A percentile compares a stretch with the other conserved stretches of the same genome.
Conservation (phyloP, 2,797 vertebrate species). For the Rhabdomys pumilio region DNA sequence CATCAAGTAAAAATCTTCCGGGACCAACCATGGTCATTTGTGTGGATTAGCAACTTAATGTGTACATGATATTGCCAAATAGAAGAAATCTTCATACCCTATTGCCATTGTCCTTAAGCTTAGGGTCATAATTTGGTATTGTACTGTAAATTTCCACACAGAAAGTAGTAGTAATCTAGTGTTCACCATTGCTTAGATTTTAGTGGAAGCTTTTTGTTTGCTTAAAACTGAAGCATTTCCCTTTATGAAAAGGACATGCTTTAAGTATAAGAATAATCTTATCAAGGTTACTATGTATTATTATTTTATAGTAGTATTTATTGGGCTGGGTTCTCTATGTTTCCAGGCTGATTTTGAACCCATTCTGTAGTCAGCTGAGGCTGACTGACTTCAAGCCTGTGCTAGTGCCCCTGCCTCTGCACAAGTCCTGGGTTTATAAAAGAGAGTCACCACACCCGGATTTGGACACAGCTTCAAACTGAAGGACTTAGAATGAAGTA, state of each 20-base stretch:
- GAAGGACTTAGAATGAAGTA: constrained; percentile 13
- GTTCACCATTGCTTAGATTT: constrained; percentile 20
- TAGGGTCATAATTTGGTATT: not conserved
- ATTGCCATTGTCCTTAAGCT: not conserved
- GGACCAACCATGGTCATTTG: not conserved
- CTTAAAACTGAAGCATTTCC: not conserved
- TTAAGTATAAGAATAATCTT: constrained; percentile 28
- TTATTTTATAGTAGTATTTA: not conserved
- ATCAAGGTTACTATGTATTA: not conserved
- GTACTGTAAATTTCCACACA: not conserved
- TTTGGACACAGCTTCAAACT: not conserved
- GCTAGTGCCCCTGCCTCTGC: not conserved
- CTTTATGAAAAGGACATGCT: constrained; percentile 29
- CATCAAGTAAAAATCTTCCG: not conserved
- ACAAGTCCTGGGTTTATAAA: not conserved
- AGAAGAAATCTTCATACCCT: not conserved
- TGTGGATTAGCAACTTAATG: not conserved
- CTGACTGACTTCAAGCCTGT: not conserved
- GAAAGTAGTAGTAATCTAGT: not conserved
- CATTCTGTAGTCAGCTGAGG: not conserved
- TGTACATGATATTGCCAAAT: not conserved
- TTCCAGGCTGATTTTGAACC: not conserved
- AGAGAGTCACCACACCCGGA: not conserved
- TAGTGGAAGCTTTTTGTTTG: constrained; percentile 50
- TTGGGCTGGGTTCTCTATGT: not conserved